These are phyloP conservation scores for Poeciliopsis retropinna DNA, from an alignment of 2,113 vertebrate species.

Conservation along the genomic window DNA sequence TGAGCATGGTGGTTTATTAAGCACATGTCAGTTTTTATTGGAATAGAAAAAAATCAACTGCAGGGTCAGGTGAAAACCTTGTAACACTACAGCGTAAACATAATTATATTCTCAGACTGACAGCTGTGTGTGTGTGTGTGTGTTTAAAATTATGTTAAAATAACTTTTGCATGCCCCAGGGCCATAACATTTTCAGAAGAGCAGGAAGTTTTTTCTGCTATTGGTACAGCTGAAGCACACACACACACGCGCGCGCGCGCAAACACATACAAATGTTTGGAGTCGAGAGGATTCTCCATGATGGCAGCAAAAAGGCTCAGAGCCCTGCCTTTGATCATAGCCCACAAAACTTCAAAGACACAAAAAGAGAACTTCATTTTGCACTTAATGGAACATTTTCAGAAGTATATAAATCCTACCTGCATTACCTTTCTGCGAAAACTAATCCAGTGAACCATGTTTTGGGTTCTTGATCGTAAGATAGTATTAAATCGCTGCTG, in stretches of 20 bases:
- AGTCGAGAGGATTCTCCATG: conserved; percentile 30
- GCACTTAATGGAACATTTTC: conserved; percentile 45
- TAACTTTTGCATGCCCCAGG: conserved; percentile 13
- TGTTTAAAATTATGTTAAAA: conserved; percentile 17
- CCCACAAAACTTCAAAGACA: conserved; percentile 61
- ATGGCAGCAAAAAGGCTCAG: conserved; percentile 38
- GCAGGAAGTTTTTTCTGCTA: conserved; percentile 1
- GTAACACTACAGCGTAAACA: conserved; percentile 11
- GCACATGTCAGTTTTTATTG: conserved; percentile 20
- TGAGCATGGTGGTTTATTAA: conserved; percentile 14
- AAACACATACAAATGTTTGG: conserved; percentile 1
- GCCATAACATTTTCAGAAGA: conserved; percentile 21
- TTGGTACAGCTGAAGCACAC: not conserved
- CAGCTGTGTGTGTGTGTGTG: conserved; percentile 9
- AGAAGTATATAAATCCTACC: conserved; percentile 35
- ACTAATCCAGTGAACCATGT: conserved; percentile 5
- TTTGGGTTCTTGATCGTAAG: conserved; percentile 19
- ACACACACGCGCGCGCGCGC: not conserved
- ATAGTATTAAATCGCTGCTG: conserved; percentile 24
- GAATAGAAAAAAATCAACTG: not conserved
- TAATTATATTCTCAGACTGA: conserved; percentile 13
- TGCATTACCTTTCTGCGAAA: conserved; percentile 9
- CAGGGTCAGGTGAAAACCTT: not conserved
- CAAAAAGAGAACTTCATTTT: conserved; percentile 51
- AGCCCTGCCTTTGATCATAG: conserved; percentile 60